Base-by-base conservation (phyloP, 1,140 invertebrate species). In the Doryteuthis pealeii region DNA sequence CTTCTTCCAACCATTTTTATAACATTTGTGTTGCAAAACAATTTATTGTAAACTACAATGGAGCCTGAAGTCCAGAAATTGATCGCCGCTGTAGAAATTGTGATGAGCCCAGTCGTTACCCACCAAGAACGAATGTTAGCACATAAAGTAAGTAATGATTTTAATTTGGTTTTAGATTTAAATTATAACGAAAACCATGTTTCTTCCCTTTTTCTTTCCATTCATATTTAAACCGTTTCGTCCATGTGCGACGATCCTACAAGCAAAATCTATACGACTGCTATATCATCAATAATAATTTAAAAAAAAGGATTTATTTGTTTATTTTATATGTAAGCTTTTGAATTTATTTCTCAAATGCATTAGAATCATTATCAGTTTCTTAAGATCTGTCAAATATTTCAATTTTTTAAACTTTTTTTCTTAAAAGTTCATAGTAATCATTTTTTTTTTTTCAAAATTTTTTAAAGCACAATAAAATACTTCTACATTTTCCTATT, bases 51-150 rank as follows among this genome's bases (percentile, higher is more conserved):
- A 62, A 22, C 0, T 6, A 62, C 6, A 62, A 62, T 62, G 54
- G 54, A 62, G 18, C 6, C 54, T n/a, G 54, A 62, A 6, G 54
- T 80, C n/a, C 75, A 78, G 15, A 75, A 43, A 15, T 70, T 81
- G 22, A 76, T 75, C 26, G 65, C 68, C 1, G 78, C 81, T 58
- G 78, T 82, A 22, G 78, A 81, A 43, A 81, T 78, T 54, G 76
- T 82, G 5, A 77, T 82, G 78, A 81, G 74, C 68, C 78, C 78
- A 0, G 14, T 49, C 35, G 78, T 75, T 32, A 72, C 43, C 12
- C 77, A 72, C 15, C 35, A 77, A 35, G 76, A 77, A n/a, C 70
- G 81, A 68, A 49, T 72, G 4, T 45, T 70, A n/a, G 81, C 81
- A 35, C 79, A 82, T 66, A 74, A 82, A 77, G 81, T 82, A 40